Evolutionary conservation across 1,140 invertebrate species (phyloP), one percentile per base, ranked within the genome.

Genomic region (Zaprionus nigranus): DNA sequence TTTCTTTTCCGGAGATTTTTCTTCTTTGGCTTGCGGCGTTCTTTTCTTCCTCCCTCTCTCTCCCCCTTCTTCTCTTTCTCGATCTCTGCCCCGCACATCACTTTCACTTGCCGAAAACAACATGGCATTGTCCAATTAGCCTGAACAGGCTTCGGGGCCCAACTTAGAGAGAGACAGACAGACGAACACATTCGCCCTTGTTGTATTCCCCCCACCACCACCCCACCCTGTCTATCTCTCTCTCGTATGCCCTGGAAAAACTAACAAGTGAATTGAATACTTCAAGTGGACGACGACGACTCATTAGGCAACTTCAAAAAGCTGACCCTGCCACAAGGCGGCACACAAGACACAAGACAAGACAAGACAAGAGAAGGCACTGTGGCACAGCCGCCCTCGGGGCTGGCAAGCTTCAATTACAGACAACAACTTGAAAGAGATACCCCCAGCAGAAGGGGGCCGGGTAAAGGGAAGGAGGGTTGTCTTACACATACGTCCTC

Each of bases 71-170:
- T 6, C 3, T 34, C 9, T 34, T 34, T 11, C 30, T 34, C 3
- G 30, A 34, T 9, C 9, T 34, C 30, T 34, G 12, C 46, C 46
- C 40, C n/a, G 46, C 46, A 51, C 46, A 51, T 58, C 49, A 72
- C 68, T 72, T 72, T 72, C 60, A 66, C 60, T 59, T 65, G 13
- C 30, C 58, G 7, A 17, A 46, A 36, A 56, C 34, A 73, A 72
- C 77, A 79, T 70, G 40, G 40, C 17, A 65, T 54, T 75, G 78
- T 80, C 78, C 78, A 80, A 80, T 80, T 80, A 80, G 78, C 74
- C 49, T 53, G 30, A 54, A 69, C 17, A 36, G 46, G 56, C 46
- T 61, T 43, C 57, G 67, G 49, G 60, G 57, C 17, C 49, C 22
- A 24, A 36, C 54, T 56, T 54, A 67, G 46, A 59, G 15, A 3